Conservation (phyloP, 2,888 invertebrate species). For the Oscheius sp. region DNA sequence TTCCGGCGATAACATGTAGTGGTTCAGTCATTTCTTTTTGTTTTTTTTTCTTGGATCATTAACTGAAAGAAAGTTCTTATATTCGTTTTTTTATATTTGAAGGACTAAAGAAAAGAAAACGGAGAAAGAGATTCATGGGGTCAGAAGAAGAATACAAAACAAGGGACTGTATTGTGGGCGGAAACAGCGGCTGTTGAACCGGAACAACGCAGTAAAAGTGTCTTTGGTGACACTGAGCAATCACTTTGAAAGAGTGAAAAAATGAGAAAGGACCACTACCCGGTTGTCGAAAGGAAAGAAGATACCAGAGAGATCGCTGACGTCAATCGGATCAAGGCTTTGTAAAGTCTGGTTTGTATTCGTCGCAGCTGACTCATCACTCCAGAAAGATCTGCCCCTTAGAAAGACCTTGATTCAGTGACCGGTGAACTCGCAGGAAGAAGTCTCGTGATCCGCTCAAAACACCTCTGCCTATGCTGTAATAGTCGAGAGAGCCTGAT, state of each 20-base stretch:
- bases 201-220: neutral
- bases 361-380: no score
- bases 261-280: neutral
- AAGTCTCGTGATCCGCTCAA: no score
- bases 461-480: no score
- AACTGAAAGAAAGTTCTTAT: conserved; percentile 5
- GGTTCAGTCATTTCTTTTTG: conserved; percentile 20
- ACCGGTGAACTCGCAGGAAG: no score
- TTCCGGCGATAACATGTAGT: conserved; percentile 30
- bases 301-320: no score
- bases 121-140: neutral
- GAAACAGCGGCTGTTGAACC: conserved; percentile 22
- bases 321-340: no score
- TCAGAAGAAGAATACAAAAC: neutral
- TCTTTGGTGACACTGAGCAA: neutral
- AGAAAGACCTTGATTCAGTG: no score
- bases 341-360: no score
- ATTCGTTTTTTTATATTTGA: neutral
- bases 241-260: neutral
- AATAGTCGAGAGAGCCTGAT: no score
- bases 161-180: neutral
- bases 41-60: neutral
- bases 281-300: neutral
- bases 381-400: no score
- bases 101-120: neutral